These are phyloP conservation scores for Seriola dumerili DNA, from an alignment of 2,113 vertebrate species.

Conservation along the genomic window DNA sequence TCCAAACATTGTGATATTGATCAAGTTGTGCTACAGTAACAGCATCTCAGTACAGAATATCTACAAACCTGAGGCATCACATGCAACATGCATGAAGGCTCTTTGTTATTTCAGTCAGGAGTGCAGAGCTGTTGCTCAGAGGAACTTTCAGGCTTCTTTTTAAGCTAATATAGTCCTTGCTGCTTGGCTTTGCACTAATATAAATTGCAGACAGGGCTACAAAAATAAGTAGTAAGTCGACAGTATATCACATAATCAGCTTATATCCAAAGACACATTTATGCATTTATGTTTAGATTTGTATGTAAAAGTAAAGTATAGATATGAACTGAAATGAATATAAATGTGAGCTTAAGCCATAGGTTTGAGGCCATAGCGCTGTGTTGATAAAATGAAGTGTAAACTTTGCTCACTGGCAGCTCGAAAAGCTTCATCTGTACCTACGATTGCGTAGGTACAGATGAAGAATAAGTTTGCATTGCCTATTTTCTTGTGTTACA, in stretches of 20 bases:
- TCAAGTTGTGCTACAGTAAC: not conserved
- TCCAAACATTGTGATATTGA: not conserved
- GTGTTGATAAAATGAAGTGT: not conserved
- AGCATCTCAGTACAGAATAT: not conserved
- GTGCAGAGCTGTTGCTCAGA: not conserved
- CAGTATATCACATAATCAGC: not conserved
- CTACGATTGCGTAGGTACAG: not conserved
- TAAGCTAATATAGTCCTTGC: not conserved
- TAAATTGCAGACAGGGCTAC: not conserved
- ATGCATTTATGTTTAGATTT: not conserved
- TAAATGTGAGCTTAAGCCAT: not conserved
- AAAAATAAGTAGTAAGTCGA: not conserved
- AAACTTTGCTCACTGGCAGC: slow-evolving; percentile 7
- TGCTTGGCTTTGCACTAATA: not conserved
- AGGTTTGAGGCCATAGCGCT: not conserved
- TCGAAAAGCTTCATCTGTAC: not conserved
- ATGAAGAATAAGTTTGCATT: slow-evolving; percentile 8
- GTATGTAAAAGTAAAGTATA: not conserved
- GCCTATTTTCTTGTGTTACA: slow-evolving; percentile 31
- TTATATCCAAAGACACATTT: not conserved
- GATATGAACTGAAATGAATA: not conserved
- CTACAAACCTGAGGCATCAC: not conserved
- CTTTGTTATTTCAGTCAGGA: not conserved
- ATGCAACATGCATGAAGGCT: not conserved
- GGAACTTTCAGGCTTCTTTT: not conserved